These are phyloP conservation scores for Percina caprodes DNA, from an alignment of 2,113 vertebrate genomes.

Conservation along the genomic window DNA sequence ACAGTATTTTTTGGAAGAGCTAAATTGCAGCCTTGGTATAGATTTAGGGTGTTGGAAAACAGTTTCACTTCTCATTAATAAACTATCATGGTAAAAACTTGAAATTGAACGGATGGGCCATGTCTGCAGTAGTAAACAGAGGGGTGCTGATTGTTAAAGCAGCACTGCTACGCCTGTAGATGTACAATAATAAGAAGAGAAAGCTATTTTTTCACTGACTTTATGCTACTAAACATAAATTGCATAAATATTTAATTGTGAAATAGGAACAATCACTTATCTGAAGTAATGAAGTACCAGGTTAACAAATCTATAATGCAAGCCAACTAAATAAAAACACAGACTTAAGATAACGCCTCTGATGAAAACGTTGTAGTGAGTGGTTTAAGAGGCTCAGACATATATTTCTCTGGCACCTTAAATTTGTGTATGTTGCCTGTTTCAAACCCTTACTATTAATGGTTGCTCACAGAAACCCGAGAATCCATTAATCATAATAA, in stretches of 20 bases:
- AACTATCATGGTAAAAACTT: slow-evolving; percentile 76
- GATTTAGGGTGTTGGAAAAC: slow-evolving; percentile 87
- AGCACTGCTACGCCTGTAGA: slow-evolving; percentile 19
- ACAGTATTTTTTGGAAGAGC: slow-evolving; percentile 87
- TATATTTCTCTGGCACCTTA: slow-evolving; percentile 87
- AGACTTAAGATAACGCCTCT: background rate
- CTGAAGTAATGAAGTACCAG: background rate
- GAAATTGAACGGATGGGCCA: slow-evolving; percentile 48
- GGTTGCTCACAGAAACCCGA: slow-evolving; percentile 90
- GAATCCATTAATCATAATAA: slow-evolving; percentile 99
- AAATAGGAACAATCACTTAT: background rate
- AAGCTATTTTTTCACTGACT: background rate
- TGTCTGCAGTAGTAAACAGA: slow-evolving; percentile 32
- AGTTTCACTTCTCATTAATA: slow-evolving; percentile 80
- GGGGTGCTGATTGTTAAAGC: slow-evolving; percentile 15
- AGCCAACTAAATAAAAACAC: background rate
- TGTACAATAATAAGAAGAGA: background rate
- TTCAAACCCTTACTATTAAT: slow-evolving; percentile 94
- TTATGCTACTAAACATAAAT: background rate
- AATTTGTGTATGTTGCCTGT: slow-evolving; percentile 89
- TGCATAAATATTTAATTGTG: no score
- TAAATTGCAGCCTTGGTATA: slow-evolving; percentile 86
- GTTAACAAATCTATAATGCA: background rate
- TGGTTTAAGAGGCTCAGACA: slow-evolving; percentile 76
- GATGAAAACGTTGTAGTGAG: slow-evolving; percentile 70